Percentiles rank a stretch among this genome's conserved stretches.
phyloP scores from a whole-genome alignment of 2,888 invertebrate species.

The Augiades crinisus region DNA sequence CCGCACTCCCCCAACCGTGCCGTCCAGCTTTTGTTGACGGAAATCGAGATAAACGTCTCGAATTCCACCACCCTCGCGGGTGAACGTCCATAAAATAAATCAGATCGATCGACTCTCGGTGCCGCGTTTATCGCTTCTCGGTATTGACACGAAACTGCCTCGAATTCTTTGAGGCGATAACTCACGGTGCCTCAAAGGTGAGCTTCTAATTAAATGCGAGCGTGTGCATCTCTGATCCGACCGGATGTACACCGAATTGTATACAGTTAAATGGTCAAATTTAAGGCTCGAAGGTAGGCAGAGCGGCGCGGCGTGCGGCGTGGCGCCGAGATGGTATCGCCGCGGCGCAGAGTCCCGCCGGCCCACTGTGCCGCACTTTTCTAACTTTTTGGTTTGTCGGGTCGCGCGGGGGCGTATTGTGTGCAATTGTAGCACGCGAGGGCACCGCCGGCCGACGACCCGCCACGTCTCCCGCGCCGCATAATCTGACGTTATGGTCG shows the following conservation, averaged over 20 bases:
- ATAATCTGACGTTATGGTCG: constrained; percentile 75
- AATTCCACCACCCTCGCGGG: constrained; percentile 33
- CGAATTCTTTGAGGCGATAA: constrained; percentile 67
- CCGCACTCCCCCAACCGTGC: constrained; percentile 39
- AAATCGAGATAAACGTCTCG: constrained; percentile 3
- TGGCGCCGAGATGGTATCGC: constrained; percentile 48
- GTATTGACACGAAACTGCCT: constrained; percentile 56
- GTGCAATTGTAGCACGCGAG: constrained; percentile 77
- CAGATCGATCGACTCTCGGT: constrained; percentile 53
- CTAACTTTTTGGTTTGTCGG: constrained; percentile 74
- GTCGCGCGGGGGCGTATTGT: constrained; percentile 72
- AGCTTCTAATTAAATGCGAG: constrained; percentile 67
- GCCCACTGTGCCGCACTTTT: constrained; percentile 64
- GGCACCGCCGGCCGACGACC: constrained; percentile 74
- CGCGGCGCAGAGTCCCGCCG: constrained; percentile 33
- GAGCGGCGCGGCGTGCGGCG: constrained; percentile 48
- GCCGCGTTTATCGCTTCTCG: constrained; percentile 63
- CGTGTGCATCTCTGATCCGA: constrained; percentile 50
- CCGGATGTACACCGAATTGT: constrained; percentile 34
- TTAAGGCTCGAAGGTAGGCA: constrained; percentile 45
- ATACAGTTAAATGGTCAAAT: constrained; percentile 46
- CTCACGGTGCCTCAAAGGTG: constrained; percentile 63
- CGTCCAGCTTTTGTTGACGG: constrained; percentile 44
- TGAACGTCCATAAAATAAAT: constrained; percentile 63
- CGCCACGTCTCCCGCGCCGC: constrained; percentile 50